These are phyloP conservation scores for Steatornis caripensis DNA, from an alignment of 2,113 vertebrate genomes.

Conservation along the genomic window DNA sequence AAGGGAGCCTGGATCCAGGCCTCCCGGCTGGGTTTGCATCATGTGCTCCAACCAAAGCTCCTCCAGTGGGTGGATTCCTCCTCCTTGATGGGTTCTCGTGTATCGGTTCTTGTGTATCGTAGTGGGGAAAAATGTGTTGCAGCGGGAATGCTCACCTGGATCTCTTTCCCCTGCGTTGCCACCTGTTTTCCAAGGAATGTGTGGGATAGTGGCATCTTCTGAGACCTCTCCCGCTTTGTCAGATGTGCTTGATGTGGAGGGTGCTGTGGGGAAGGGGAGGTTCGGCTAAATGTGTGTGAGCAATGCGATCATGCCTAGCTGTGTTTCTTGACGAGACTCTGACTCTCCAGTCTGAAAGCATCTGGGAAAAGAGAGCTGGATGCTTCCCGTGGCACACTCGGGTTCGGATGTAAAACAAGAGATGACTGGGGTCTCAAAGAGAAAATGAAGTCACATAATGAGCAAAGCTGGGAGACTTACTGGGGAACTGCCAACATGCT, in stretches of 20 bases:
- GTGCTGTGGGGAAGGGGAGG: not conserved
- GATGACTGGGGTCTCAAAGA: not conserved
- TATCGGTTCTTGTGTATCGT: no score
- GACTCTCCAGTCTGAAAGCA: not conserved
- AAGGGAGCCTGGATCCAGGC: not conserved
- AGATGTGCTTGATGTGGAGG: not conserved
- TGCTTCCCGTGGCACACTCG: not conserved
- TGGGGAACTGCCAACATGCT: not conserved
- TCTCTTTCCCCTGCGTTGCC: not conserved
- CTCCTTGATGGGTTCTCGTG: not conserved
- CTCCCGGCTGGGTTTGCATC: not conserved
- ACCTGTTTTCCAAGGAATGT: not conserved
- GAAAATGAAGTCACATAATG: not conserved
- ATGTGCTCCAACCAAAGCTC: not conserved
- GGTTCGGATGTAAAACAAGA: not conserved
- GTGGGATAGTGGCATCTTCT: not conserved
- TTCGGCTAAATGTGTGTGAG: accelerated
- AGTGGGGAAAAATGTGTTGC: not conserved
- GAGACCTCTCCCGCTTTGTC: not conserved
- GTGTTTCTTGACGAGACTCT: not conserved
- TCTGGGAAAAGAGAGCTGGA: not conserved
- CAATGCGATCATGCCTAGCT: not conserved
- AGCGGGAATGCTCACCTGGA: not conserved
- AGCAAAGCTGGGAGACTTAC: not conserved
- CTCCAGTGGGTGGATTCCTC: not conserved